Evolutionary conservation across 1,140 invertebrate genomes (phyloP), one percentile per base, ranked within the genome.

Genomic region (Panagrolaimus sp.): DNA sequence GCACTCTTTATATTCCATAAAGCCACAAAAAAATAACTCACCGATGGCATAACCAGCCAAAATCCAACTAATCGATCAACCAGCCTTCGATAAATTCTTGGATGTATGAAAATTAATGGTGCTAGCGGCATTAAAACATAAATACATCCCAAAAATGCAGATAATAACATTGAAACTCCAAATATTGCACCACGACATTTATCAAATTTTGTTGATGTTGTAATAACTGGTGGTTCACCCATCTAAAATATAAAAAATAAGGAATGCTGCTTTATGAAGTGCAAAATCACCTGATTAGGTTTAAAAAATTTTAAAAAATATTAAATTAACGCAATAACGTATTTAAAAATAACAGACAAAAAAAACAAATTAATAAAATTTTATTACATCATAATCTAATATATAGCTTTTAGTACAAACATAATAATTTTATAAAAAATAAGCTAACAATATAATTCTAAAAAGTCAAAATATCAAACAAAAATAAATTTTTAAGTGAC

Each of bases 1-100:
- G n/a, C n/a, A n/a, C n/a, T n/a, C n/a, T n/a, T n/a, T n/a, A n/a
- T n/a, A n/a, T n/a, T n/a, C n/a, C n/a, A n/a, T n/a, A 38, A 38
- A 38, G 2, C 2, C 31, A 38, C 31, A 38, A 38, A 38, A 38
- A 38, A 7, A 38, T 4, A 4, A 7, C 74, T 74, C 61, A 75
- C 75, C 9, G 68, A 67, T 9, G 78, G 78, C 66, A 80, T 66
- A 38, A 69, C 62, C 5, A 78, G 61, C 77, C 77, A 79, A 63
- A 79, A 78, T 27, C 77, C 77, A 47, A 79, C 74, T 11, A 80
- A 57, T 25, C 77, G 63, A 67, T 79, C 77, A 23, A 80, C 63
- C 20, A 79, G 42, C 45, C 46, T 13, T 27, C 77, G 63, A 63
- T 66, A 79, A 38, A 68, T n/a, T 45, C 14, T 23, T 27, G 78